A percentile compares a stretch with the other conserved stretches of the same genome.
Conservation (phyloP, 2,888 invertebrate species). For the Parasteatoda lunata region DNA sequence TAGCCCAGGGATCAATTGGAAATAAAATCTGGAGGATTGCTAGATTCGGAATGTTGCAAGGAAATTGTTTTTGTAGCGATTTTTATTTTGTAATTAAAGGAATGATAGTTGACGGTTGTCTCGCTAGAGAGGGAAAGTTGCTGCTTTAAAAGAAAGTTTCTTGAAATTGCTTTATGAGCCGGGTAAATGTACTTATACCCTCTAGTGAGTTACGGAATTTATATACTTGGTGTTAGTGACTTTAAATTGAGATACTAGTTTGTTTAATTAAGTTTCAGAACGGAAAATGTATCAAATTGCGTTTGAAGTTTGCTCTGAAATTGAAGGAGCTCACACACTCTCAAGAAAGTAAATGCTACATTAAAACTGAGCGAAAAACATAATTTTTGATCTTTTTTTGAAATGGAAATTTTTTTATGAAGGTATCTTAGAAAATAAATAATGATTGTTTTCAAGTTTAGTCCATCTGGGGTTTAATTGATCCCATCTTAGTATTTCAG, state of each 20-base stretch:
- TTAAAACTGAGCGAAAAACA: too few species aligned
- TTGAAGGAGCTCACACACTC: too few species aligned
- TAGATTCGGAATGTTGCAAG: background rate
- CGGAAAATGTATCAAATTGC: background rate
- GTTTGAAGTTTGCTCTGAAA: too few species aligned
- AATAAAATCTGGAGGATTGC: conserved; percentile 14
- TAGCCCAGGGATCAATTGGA: conserved; percentile 26
- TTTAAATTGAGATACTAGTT: background rate
- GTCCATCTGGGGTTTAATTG: too few species aligned
- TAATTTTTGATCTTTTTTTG: too few species aligned
- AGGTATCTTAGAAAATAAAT: too few species aligned
- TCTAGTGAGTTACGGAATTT: background rate
- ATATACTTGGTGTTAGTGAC: background rate
- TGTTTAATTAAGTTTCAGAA: background rate
- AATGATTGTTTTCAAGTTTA: too few species aligned
- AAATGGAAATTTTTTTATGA: too few species aligned
- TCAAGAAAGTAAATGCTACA: too few species aligned
- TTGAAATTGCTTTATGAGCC: conserved; percentile 3
- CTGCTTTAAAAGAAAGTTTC: background rate
- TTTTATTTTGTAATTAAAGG: conserved; percentile 2
- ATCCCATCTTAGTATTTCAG: too few species aligned
- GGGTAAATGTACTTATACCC: background rate
- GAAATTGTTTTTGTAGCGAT: background rate
- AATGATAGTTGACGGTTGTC: background rate
- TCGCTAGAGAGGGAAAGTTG: background rate